These are phyloP conservation scores for Spodoptera picta DNA, from an alignment of 2,888 invertebrate species.

Conservation along the genomic window DNA sequence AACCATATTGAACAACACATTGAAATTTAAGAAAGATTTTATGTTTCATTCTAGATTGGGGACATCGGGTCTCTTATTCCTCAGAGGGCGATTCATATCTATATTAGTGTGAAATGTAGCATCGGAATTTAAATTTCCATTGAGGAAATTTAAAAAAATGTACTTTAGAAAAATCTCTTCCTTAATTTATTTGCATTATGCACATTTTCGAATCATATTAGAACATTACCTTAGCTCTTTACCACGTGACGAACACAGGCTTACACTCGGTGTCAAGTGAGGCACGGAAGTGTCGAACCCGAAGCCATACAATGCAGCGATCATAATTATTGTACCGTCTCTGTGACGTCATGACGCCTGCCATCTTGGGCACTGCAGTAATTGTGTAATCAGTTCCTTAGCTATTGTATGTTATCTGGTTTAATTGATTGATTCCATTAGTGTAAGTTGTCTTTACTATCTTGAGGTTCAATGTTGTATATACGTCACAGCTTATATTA, in stretches of 20 bases:
- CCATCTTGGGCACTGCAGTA: conserved; percentile 11
- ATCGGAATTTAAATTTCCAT: too few species aligned
- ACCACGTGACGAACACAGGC: conserved; percentile 32
- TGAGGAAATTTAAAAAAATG: too few species aligned
- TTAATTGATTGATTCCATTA: conserved; percentile 15
- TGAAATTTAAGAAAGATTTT: too few species aligned
- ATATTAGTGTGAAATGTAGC: too few species aligned
- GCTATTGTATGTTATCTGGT: conserved; percentile 10
- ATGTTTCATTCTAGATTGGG: too few species aligned
- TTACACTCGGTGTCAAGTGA: conserved; percentile 48
- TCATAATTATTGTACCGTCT: conserved; percentile 31
- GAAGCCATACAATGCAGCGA: conserved; percentile 50
- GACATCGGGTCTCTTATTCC: too few species aligned
- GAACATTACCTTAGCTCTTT: background rate
- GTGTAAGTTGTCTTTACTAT: background rate
- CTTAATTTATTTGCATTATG: too few species aligned
- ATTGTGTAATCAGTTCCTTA: conserved; percentile 23
- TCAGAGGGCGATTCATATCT: too few species aligned
- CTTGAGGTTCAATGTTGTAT: too few species aligned
- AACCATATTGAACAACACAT: too few species aligned
- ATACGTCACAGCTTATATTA: too few species aligned
- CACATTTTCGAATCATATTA: background rate
- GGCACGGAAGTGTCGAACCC: conserved; percentile 47
- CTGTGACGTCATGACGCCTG: conserved; percentile 22
- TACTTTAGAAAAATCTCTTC: too few species aligned